These are phyloP conservation scores for Natrix natrix DNA, from an alignment of 2,797 vertebrate genomes.

Conservation along the genomic window DNA sequence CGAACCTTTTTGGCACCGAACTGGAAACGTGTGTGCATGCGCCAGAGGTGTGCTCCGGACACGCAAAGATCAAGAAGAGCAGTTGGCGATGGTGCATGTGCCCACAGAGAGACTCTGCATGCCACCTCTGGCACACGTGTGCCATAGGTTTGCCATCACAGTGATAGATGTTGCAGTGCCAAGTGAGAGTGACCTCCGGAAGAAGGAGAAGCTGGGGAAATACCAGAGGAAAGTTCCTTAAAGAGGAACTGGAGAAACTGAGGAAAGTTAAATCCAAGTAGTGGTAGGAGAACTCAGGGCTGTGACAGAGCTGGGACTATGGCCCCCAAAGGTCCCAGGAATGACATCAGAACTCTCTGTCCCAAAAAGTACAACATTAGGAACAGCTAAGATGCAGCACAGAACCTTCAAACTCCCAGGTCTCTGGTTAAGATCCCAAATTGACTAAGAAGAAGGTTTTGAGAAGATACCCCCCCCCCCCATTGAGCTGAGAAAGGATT, in stretches of 20 bases:
- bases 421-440: neutral
- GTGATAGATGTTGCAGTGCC: neutral
- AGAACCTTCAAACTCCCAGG: neutral
- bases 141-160: too few species aligned
- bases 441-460: neutral
- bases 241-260: neutral
- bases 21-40: too few species aligned
- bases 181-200: neutral
- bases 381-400: neutral
- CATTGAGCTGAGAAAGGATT: neutral
- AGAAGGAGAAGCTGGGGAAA: neutral
- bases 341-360: neutral
- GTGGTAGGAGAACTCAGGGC: neutral
- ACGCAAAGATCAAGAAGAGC: too few species aligned
- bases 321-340: neutral
- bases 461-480: neutral
- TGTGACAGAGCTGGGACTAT: neutral
- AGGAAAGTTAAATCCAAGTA: neutral
- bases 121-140: too few species aligned
- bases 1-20: too few species aligned
- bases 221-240: neutral
- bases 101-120: too few species aligned
- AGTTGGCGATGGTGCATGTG: too few species aligned
- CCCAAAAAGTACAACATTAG: neutral
- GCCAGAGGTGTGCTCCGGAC: too few species aligned